Conservation (phyloP, 2,113 vertebrate genomes). For the Neogobius melanostomus region DNA sequence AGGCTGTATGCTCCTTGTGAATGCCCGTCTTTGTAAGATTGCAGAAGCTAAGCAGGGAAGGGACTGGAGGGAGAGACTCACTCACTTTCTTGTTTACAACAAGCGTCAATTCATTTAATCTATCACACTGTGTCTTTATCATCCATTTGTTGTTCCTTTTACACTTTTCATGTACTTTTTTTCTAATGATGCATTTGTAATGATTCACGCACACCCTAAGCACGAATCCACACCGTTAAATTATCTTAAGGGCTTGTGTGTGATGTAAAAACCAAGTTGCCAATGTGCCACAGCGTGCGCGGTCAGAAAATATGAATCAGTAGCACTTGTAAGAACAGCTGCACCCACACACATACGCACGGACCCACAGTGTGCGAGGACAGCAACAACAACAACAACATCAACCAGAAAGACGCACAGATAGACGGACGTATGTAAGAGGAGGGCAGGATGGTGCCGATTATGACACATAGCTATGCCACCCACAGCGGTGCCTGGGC, state of each 20-base stretch:
- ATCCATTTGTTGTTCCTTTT: background rate
- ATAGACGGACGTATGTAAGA: slow-evolving; percentile 37
- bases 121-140: background rate
- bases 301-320: slow-evolving; percentile 64
- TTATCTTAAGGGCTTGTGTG: slow-evolving; percentile 26
- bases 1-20: too few species aligned
- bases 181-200: background rate
- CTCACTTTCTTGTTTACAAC: background rate
- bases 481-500: slow-evolving; percentile 72
- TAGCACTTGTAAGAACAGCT: slow-evolving; percentile 43
- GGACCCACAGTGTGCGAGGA: slow-evolving; percentile 45
- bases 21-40: too few species aligned
- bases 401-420: slow-evolving; percentile 13
- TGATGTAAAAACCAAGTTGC: slow-evolving; percentile 39
- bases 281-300: slow-evolving; percentile 24
- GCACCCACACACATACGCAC: slow-evolving; percentile 66
- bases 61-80: background rate
- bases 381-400: slow-evolving; percentile 41
- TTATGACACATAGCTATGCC: slow-evolving; percentile 75
- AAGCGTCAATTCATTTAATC: background rate
- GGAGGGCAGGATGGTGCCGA: slow-evolving; percentile 68
- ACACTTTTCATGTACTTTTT: background rate
- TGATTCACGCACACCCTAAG: background rate
- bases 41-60: too few species aligned
- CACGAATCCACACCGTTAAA: slow-evolving; percentile 13